These are phyloP conservation scores for Ciconia nigra DNA, from an alignment of 2,797 vertebrate genomes.

Conservation along the genomic window DNA sequence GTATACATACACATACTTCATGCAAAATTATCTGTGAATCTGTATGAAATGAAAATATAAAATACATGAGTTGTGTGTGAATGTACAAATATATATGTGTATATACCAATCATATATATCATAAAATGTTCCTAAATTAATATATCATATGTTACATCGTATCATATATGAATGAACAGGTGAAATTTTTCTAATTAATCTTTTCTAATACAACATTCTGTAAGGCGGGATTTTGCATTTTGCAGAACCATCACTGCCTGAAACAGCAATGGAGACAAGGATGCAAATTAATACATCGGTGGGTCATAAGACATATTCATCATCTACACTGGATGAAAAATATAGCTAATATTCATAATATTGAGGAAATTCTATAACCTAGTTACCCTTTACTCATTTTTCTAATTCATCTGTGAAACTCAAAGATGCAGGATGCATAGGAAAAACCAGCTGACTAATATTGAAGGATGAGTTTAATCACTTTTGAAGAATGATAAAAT, in stretches of 20 bases:
- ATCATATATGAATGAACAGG: neutral
- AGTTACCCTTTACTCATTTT: neutral
- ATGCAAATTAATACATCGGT: neutral
- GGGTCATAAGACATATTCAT: neutral
- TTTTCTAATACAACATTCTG: neutral
- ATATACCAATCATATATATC: neutral
- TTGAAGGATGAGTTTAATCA: neutral
- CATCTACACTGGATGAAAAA: neutral
- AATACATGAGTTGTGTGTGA: neutral
- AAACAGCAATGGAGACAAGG: neutral
- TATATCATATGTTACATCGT: neutral
- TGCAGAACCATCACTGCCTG: neutral
- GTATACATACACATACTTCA: neutral
- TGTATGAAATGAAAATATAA: neutral
- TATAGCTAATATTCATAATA: neutral
- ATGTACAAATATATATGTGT: neutral
- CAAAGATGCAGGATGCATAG: neutral
- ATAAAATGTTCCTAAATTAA: neutral
- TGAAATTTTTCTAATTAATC: neutral
- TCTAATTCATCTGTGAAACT: neutral
- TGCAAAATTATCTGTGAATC: neutral
- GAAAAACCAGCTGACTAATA: neutral
- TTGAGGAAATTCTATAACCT: neutral
- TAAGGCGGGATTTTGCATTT: neutral
- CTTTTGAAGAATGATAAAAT: slow-evolving; percentile 1